Base-by-base conservation (phyloP, 2,797 vertebrate species). In the Neosalanx taihuensis region DNA sequence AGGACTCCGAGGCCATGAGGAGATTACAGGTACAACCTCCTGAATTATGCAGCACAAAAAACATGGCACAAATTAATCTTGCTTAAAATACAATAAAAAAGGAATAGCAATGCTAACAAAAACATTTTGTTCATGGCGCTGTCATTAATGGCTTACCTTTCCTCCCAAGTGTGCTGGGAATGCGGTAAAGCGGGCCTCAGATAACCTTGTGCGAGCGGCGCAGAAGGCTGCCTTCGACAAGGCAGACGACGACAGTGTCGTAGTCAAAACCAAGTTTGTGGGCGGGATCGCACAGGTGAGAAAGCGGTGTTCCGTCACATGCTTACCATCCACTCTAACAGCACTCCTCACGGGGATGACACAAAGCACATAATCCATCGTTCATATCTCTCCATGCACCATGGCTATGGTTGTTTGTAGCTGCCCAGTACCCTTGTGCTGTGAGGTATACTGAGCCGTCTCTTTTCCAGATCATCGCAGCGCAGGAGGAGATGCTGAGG, bases 401-500 rank as follows among this genome's bases (percentile, higher is more conserved):
- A n/a, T n/a, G 51, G 18, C 15, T 56, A 7, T n/a, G 2, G 15
- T 56, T n/a, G 17, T 17, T 5, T 56, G 51, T 30, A 10, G 59
- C 59, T 10, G 59, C 30, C 6, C 20, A 6, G 6, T 30, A 12
- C 29, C 12, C 23, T 61, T 9, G 3, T 20, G 13, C 20, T 20
- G 26, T 0, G 26, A 20, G 57, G n/a, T 18, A 18, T 51, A 3
- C 31, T 5, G 6, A n/a, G 10, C 26, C 17, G 20, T 64, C 15
- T 26, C 41, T 9, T 69, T 57, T 76, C 2, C 76, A 99, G 97
- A 99, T 99, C 81, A 98, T 99, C 1, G 98, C 98, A 0, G 98
- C 98, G 26, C 98, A 99, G 85, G 98, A 99, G 81, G 98, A 99
- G 89, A 99, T 99, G 98, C 90, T 99, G 72, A 94, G 97, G 85